phyloP scores from a whole-genome alignment of 2,113 vertebrate genomes.

The Cephalopholis sonnerati region DNA sequence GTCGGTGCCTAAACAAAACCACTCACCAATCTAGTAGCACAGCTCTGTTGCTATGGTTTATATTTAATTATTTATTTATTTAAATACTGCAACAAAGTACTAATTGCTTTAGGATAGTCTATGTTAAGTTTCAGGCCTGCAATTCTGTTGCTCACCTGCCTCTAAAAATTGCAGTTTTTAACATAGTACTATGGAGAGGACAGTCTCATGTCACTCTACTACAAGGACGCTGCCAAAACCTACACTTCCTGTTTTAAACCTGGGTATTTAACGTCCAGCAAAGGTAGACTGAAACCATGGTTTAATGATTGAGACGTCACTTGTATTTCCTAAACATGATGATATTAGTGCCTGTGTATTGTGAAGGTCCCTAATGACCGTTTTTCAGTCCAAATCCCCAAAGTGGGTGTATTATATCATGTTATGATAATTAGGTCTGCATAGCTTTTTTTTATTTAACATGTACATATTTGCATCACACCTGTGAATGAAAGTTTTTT shows the following conservation, averaged over 20 bases:
- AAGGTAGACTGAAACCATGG: constrained; percentile 9
- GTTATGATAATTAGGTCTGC: constrained; percentile 12
- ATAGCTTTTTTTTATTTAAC: constrained; percentile 20
- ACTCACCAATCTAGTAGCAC: constrained; percentile 44
- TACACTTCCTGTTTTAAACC: constrained; percentile 3
- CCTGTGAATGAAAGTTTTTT: constrained; percentile 55
- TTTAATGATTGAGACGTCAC: constrained; percentile 7
- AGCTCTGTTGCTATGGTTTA: neutral
- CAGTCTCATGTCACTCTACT: neutral
- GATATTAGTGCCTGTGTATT: constrained; percentile 71
- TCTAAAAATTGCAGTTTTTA: constrained; percentile 2
- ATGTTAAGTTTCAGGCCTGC: neutral
- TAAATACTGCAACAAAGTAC: constrained; percentile 4
- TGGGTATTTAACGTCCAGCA: constrained; percentile 12
- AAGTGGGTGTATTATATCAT: constrained; percentile 20
- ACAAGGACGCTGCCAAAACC: neutral
- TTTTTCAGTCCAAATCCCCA: constrained; percentile 36
- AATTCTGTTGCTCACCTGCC: neutral
- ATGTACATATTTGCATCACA: constrained; percentile 42
- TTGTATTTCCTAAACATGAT: constrained; percentile 38
- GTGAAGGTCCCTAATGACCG: constrained; percentile 58
- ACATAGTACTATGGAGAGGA: neutral
- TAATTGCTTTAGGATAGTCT: neutral
- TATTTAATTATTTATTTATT: constrained; percentile 26
- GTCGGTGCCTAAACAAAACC: constrained; percentile 43